Percentiles rank a stretch among this genome's conserved stretches.
phyloP scores from a whole-genome alignment of 1,140 invertebrate genomes.

The Drosophila bipectinata region DNA sequence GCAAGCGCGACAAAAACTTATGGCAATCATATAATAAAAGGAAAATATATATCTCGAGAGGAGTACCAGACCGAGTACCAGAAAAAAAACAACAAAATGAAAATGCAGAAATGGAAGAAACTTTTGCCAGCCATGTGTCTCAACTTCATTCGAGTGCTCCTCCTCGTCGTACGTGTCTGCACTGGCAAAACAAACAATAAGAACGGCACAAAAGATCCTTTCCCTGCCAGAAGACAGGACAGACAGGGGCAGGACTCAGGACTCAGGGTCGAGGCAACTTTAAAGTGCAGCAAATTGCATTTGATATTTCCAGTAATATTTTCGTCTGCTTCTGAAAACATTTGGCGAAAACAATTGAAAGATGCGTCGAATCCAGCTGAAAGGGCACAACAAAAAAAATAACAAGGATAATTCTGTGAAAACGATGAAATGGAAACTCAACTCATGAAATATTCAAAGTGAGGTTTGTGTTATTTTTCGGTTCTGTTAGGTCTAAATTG shows the following conservation, averaged over 20 bases:
- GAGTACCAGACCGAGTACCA: not conserved
- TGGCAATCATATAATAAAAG: constrained; percentile 60
- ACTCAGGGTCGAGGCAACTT: constrained; percentile 18
- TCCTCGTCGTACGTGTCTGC: constrained; percentile 43
- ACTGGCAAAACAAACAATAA: constrained; percentile 53
- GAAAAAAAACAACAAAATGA: constrained; percentile 1
- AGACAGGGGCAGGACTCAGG: too few species aligned
- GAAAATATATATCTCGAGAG: constrained; percentile 42
- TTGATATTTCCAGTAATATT: constrained; percentile 52
- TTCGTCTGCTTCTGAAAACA: constrained; percentile 30
- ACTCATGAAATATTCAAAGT: constrained; percentile 52
- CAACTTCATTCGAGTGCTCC: constrained; percentile 51
- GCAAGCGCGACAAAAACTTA: constrained; percentile 54
- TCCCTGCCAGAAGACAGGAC: not conserved
- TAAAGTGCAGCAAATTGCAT: constrained; percentile 57
- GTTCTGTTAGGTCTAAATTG: constrained; percentile 15
- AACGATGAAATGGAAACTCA: constrained; percentile 49
- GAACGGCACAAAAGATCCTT: constrained; percentile 22
- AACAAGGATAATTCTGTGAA: constrained; percentile 16
- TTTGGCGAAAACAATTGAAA: constrained; percentile 41
- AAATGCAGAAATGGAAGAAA: constrained; percentile 30
- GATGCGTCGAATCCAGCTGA: constrained; percentile 25
- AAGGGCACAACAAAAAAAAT: constrained; percentile 1
- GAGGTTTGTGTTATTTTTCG: constrained; percentile 34
- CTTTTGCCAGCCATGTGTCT: constrained; percentile 48